Percentiles rank a stretch among this genome's conserved stretches.
These are phyloP conservation scores for Leucophora obtusa DNA, from an alignment of 2,888 invertebrate species.

Conservation along the genomic window DNA sequence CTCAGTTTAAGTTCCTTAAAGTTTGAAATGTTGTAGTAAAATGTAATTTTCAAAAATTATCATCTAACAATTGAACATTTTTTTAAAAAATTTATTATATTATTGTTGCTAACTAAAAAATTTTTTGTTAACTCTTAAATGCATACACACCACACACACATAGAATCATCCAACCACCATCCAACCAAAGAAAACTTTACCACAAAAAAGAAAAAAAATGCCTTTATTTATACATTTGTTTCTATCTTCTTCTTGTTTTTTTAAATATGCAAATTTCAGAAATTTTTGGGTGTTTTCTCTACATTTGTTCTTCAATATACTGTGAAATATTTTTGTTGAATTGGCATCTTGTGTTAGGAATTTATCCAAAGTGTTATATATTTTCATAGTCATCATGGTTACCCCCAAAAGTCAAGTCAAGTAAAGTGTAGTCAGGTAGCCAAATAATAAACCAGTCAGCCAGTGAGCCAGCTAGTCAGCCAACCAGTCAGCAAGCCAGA, in stretches of 20 bases:
- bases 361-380: constrained; percentile 7
- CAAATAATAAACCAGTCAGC: not conserved
- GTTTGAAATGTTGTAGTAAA: not conserved
- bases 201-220: not conserved
- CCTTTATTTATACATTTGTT: not conserved
- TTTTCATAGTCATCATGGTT: not conserved
- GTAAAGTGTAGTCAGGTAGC: not conserved
- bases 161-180: not conserved
- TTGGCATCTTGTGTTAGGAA: constrained; percentile 12
- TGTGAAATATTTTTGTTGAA: constrained; percentile 4
- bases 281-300: not conserved
- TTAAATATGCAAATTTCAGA: no score
- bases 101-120: constrained; percentile 2
- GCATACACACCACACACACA: not conserved
- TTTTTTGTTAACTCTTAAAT: constrained; percentile 4
- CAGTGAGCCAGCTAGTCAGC: not conserved
- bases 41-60: not conserved
- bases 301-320: not conserved
- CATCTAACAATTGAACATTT: not conserved
- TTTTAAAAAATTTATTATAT: not conserved
- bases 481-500: not conserved
- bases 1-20: not conserved
- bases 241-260: no score
- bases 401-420: not conserved
- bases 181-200: not conserved